Conservation (phyloP, 2,888 invertebrate species). For the Steinernema carpocapsae region DNA sequence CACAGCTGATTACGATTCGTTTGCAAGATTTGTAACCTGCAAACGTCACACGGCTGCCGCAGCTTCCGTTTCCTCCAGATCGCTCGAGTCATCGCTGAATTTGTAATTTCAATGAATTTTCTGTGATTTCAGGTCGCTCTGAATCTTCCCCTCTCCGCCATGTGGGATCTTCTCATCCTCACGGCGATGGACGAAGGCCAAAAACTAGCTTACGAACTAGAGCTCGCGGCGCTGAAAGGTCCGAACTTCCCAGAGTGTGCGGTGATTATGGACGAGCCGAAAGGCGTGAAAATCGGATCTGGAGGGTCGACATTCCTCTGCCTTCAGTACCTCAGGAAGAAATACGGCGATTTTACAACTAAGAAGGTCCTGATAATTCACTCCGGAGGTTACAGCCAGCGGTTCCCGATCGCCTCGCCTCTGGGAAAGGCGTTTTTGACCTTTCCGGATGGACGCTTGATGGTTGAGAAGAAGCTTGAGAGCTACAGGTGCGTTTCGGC, state of each 20-base stretch:
- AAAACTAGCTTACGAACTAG: not conserved
- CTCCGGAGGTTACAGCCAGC: conserved; percentile 10
- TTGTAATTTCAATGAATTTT: too few species aligned
- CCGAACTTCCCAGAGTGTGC: not conserved
- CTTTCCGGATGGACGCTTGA: not conserved
- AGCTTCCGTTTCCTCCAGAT: too few species aligned
- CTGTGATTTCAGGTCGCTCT: too few species aligned
- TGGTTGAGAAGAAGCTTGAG: conserved; percentile 3
- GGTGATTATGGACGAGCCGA: conserved; percentile 1
- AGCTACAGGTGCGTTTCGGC: not conserved
- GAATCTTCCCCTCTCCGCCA: too few species aligned
- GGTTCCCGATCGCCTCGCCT: not conserved
- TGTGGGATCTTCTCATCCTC: conserved; percentile 7
- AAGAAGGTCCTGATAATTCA: conserved; percentile 1
- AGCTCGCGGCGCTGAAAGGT: not conserved
- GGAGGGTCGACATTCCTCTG: conserved; percentile 20
- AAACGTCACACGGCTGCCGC: too few species aligned
- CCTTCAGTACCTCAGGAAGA: not conserved
- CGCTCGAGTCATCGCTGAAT: too few species aligned
- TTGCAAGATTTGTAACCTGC: too few species aligned
- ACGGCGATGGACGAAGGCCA: conserved; percentile 23
- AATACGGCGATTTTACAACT: not conserved
- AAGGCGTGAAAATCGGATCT: not conserved
- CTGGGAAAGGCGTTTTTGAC: conserved; percentile 6
- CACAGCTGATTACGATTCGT: too few species aligned